Evolutionary conservation across 2,113 vertebrate species (phyloP).

Genomic region (Megalops atlanticus): DNA sequence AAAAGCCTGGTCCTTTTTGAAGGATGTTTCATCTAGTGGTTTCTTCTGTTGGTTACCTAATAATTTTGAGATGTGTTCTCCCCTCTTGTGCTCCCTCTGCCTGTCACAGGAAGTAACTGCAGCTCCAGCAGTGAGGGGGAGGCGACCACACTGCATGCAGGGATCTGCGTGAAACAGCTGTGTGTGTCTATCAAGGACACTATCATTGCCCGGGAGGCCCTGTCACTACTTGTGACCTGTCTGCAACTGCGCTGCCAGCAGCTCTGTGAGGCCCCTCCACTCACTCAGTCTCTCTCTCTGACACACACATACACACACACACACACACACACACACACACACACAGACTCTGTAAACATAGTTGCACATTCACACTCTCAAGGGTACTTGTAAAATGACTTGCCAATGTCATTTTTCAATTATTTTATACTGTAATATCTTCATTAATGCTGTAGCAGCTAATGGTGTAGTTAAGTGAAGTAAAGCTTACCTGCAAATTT

Average conservation of each 20-base stretch:
- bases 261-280: constrained; percentile 73
- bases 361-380: too few relatives aligned
- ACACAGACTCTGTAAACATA: too few relatives aligned
- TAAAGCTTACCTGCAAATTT: neutral
- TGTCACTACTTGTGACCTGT: constrained; percentile 95
- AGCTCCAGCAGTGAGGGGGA: constrained; percentile 97
- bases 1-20: too few relatives aligned
- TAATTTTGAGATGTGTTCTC: neutral
- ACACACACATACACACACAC: too few relatives aligned
- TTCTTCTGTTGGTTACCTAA: too few relatives aligned
- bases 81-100: constrained; percentile 21
- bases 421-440: neutral
- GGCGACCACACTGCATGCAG: constrained; percentile 84
- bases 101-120: constrained; percentile 89
- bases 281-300: neutral
- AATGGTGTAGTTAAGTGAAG: neutral
- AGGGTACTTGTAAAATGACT: too few relatives aligned
- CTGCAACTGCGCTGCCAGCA: constrained; percentile 95
- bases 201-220: constrained; percentile 91
- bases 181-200: constrained; percentile 93
- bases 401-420: too few relatives aligned
- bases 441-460: neutral
- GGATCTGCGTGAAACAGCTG: constrained; percentile 93
- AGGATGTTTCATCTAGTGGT: too few relatives aligned
- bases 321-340: too few relatives aligned